Conservation (phyloP, 2,797 vertebrate genomes). For the Pterois miles region DNA sequence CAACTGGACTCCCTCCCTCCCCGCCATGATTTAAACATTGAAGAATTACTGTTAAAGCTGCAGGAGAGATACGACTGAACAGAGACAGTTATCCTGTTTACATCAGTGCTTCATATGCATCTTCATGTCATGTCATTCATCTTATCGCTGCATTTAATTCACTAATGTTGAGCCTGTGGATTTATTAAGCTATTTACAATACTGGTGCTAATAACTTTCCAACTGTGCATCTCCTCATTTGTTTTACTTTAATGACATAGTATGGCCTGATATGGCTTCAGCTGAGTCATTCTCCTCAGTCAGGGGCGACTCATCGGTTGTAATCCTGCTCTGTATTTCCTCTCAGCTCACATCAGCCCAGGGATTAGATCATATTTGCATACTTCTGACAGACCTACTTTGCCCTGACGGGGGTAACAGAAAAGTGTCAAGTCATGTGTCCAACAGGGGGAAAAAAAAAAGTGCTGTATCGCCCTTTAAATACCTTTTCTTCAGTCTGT, state of each 20-base stretch:
- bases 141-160: not conserved
- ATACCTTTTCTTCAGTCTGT: not conserved
- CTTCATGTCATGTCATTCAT: not conserved
- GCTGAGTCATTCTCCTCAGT: slow-evolving; percentile 14
- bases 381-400: not conserved
- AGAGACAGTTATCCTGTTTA: slow-evolving; percentile 6
- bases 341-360: not conserved
- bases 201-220: slow-evolving; percentile 5
- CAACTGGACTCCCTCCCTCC: not conserved
- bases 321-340: slow-evolving; percentile 14
- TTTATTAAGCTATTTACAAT: slow-evolving; percentile 20
- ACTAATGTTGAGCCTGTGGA: slow-evolving; percentile 1
- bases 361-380: not conserved
- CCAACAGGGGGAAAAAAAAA: not conserved
- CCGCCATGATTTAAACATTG: not conserved
- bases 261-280: not conserved
- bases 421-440: not conserved
- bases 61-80: not conserved
- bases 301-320: slow-evolving; percentile 27
- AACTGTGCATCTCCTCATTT: not conserved
- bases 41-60: not conserved
- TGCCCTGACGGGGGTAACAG: not conserved
- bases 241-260: slow-evolving; percentile 20
- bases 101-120: slow-evolving; percentile 13
- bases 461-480: not conserved